phyloP scores from a whole-genome alignment of 2,888 invertebrate genomes.

The Heteromyza rotundicornis region DNA sequence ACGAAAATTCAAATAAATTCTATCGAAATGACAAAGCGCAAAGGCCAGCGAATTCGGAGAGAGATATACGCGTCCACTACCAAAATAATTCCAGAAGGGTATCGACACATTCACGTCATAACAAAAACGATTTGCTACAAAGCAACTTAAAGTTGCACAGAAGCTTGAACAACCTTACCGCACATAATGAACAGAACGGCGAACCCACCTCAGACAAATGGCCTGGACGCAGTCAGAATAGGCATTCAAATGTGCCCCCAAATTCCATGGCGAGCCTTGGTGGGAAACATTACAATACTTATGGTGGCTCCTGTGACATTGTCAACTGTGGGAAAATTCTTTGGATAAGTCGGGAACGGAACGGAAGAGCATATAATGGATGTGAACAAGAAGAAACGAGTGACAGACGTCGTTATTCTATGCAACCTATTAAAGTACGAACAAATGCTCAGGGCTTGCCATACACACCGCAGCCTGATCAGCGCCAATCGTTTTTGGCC shows the following conservation, averaged over 20 bases:
- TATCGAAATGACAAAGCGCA: too few relatives aligned
- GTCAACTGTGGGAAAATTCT: conserved; percentile 60
- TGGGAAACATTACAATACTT: conserved; percentile 22
- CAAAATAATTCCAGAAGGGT: too few relatives aligned
- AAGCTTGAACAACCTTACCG: conserved; percentile 48
- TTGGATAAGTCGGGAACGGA: conserved; percentile 52
- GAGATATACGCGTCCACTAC: too few relatives aligned
- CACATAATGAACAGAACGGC: too few relatives aligned
- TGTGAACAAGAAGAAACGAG: too few relatives aligned
- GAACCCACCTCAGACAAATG: too few relatives aligned
- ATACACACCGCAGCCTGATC: conserved; percentile 54
- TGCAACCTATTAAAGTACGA: conserved; percentile 32
- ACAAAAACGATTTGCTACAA: too few relatives aligned
- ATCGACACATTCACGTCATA: too few relatives aligned
- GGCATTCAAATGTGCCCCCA: background rate
- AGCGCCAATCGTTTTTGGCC: conserved; percentile 55
- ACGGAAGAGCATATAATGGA: conserved; percentile 1
- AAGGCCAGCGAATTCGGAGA: too few relatives aligned
- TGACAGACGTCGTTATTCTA: background rate
- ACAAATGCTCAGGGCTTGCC: conserved; percentile 57
- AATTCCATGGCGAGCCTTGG: background rate
- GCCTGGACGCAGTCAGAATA: too few relatives aligned
- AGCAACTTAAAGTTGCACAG: conserved; percentile 38
- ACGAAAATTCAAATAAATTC: too few relatives aligned
- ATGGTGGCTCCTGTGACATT: conserved; percentile 50